These are phyloP conservation scores for Acridotheres tristis DNA, from an alignment of 2,797 vertebrate genomes.

Conservation along the genomic window DNA sequence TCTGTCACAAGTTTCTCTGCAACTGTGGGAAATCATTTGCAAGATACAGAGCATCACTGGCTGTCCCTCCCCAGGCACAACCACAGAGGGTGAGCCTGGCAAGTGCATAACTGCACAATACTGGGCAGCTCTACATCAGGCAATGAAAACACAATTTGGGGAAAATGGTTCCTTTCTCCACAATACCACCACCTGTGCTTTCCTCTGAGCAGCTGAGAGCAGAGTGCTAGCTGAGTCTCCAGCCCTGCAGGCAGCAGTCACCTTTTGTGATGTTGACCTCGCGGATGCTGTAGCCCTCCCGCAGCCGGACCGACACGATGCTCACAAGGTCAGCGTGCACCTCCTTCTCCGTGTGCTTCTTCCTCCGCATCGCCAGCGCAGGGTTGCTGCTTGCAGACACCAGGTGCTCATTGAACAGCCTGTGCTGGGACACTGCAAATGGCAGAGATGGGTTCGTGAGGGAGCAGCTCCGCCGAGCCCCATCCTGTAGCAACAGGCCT, in stretches of 20 bases:
- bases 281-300: constrained; percentile 95
- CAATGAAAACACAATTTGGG: not conserved
- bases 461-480: not conserved
- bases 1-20: not conserved
- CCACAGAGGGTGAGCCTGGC: not conserved
- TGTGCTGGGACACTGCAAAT: constrained; percentile 89
- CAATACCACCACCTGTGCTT: not conserved
- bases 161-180: not conserved
- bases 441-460: not conserved
- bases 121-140: not conserved
- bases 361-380: constrained; percentile 90
- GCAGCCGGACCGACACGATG: constrained; percentile 91
- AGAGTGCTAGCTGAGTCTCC: not conserved
- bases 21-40: not conserved
- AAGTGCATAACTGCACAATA: not conserved
- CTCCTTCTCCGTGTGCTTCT: constrained; percentile 97
- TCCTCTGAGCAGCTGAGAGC: not conserved
- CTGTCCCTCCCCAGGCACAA: not conserved
- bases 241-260: constrained; percentile 37
- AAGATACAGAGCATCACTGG: not conserved
- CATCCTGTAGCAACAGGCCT: not conserved
- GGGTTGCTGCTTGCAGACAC: constrained; percentile 96
- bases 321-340: constrained; percentile 93
- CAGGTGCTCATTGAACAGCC: constrained; percentile 97
- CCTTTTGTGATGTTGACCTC: constrained; percentile 95